Evolutionary conservation across 2,113 vertebrate genomes (phyloP).

Genomic region (Myotis yumanensis): DNA sequence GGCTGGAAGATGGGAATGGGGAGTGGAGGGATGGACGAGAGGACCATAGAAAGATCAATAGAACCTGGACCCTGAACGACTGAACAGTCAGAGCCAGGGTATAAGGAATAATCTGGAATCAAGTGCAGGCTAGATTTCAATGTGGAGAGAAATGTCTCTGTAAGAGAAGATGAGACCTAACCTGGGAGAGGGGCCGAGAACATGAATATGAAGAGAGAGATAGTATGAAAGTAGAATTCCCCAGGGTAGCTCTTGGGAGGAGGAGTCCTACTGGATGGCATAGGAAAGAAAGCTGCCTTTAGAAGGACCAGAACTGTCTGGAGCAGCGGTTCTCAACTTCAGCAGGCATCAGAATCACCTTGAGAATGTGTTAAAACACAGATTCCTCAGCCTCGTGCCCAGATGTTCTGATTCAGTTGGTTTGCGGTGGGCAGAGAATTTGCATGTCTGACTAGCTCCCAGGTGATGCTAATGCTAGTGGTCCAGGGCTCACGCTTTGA

Average conservation of each 20-base stretch:
- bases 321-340: neutral
- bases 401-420: neutral
- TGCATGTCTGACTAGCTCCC: neutral
- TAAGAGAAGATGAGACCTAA: neutral
- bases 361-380: neutral
- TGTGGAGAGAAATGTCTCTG: neutral
- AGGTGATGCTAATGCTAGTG: neutral
- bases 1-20: neutral
- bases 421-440: neutral
- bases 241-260: neutral
- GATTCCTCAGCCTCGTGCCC: neutral
- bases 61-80: neutral
- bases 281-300: neutral
- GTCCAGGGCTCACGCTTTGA: neutral
- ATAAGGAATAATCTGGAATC: neutral
- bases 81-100: neutral
- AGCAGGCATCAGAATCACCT: neutral
- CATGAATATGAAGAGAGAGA: neutral
- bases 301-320: neutral
- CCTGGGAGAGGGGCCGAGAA: neutral
- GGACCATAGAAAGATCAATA: neutral
- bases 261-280: neutral
- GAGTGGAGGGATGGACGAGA: neutral
- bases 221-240: neutral
- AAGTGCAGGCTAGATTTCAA: neutral